A percentile compares a stretch with the other conserved stretches of the same genome.
phyloP scores from a whole-genome alignment of 2,888 invertebrate genomes.

The Bombyx huttoni region DNA sequence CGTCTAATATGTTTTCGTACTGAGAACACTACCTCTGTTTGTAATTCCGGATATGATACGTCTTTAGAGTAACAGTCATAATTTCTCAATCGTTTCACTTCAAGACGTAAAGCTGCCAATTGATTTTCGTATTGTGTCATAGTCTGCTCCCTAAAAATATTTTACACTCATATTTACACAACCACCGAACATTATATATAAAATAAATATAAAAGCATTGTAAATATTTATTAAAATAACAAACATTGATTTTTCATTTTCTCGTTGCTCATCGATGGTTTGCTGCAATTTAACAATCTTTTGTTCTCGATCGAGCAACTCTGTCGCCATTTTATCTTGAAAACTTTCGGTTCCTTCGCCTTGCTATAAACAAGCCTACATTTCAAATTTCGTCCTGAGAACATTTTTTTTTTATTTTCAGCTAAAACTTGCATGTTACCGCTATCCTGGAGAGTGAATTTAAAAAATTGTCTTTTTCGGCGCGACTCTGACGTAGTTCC shows the following conservation, averaged over 20 bases:
- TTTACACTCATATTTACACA: not conserved
- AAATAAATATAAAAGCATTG: too few relatives aligned
- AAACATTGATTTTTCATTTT: slow-evolving; percentile 49
- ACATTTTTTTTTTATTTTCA: too few relatives aligned
- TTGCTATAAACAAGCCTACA: slow-evolving; percentile 29
- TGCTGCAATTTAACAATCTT: slow-evolving; percentile 42
- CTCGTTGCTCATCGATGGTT: slow-evolving; percentile 36
- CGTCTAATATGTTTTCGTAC: too few relatives aligned
- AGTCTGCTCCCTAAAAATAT: slow-evolving; percentile 38
- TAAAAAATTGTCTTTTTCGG: slow-evolving; percentile 65
- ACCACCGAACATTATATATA: too few relatives aligned
- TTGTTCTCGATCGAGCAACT: slow-evolving; percentile 47
- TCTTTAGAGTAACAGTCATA: slow-evolving; percentile 52
- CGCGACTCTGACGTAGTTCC: slow-evolving; percentile 44
- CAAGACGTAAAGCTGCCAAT: slow-evolving; percentile 39
- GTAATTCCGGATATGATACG: slow-evolving; percentile 39
- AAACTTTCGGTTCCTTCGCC: slow-evolving; percentile 34
- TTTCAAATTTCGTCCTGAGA: not conserved
- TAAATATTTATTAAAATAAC: slow-evolving; percentile 3
- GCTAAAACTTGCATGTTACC: slow-evolving; percentile 24
- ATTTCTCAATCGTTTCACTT: slow-evolving; percentile 42
- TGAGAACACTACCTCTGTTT: slow-evolving; percentile 30
- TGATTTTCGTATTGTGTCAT: slow-evolving; percentile 49
- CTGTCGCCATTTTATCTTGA: slow-evolving; percentile 48
- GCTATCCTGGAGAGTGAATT: slow-evolving; percentile 58